Evolutionary conservation across 1,140 invertebrate species (phyloP).

Genomic region (Danaus melanippus): DNA sequence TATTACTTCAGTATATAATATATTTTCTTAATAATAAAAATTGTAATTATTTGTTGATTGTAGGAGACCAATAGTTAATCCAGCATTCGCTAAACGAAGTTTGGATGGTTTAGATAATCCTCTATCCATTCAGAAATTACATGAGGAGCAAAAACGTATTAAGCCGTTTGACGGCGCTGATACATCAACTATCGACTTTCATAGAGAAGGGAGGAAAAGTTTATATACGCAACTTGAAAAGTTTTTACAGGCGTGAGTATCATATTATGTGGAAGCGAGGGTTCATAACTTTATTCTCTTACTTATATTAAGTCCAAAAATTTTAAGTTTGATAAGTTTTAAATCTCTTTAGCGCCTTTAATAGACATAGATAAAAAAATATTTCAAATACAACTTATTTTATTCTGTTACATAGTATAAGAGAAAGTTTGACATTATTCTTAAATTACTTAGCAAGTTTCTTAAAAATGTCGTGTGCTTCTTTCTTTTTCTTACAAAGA

Average conservation of each 20-base stretch:
- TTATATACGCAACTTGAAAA: conserved; percentile 75
- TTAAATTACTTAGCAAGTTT: no score
- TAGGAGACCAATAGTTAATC: conserved; percentile 68
- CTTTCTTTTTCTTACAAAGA: no score
- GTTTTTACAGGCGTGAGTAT: conserved; percentile 73
- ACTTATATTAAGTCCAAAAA: no score
- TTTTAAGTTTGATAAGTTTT: no score
- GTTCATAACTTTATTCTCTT: no score
- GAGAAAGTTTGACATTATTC: no score
- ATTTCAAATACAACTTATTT: no score
- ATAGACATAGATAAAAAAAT: no score
- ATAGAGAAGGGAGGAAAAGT: conserved; percentile 70
- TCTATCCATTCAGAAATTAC: conserved; percentile 51
- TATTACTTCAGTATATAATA: not conserved
- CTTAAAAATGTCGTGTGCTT: no score
- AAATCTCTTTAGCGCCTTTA: no score
- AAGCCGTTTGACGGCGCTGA: conserved; percentile 54
- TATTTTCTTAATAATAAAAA: not conserved
- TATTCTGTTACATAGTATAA: no score
- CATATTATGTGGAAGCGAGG: no score
- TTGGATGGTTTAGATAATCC: conserved; percentile 31
- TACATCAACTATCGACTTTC: conserved; percentile 61
- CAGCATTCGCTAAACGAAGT: conserved; percentile 74
- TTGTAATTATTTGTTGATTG: conserved; percentile 1
- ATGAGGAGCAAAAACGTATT: conserved; percentile 46